Evolutionary conservation across 2,888 invertebrate genomes (phyloP).

Genomic region (Nemoura dubitans): DNA sequence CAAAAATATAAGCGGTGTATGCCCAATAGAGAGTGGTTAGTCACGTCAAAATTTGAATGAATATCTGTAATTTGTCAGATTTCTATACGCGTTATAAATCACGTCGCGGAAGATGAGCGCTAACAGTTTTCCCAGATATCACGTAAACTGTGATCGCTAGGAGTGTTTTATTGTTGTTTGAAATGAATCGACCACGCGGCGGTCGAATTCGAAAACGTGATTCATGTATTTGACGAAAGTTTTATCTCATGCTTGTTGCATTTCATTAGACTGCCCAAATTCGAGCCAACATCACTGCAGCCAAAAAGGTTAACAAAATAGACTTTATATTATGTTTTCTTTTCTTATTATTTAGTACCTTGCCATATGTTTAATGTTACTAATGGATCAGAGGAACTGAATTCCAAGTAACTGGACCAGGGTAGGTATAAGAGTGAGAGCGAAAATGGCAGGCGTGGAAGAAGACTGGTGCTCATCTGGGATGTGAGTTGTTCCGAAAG

Average conservation of each 20-base stretch:
- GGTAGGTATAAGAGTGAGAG: too few relatives aligned
- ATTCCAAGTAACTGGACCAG: too few relatives aligned
- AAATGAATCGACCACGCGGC: background rate
- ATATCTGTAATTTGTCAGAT: background rate
- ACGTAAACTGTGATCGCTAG: background rate
- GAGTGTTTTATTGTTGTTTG: background rate
- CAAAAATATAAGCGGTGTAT: background rate
- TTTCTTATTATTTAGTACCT: too few relatives aligned
- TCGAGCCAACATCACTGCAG: background rate
- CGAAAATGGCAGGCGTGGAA: too few relatives aligned
- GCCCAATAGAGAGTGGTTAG: background rate
- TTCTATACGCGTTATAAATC: background rate
- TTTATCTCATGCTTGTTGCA: too few relatives aligned
- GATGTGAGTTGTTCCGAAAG: too few relatives aligned
- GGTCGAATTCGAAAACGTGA: background rate
- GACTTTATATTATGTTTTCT: too few relatives aligned
- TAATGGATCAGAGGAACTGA: too few relatives aligned
- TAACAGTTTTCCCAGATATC: background rate
- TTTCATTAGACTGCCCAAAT: background rate
- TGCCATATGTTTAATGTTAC: too few relatives aligned
- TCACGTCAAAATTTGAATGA: background rate
- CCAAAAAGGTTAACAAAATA: too few relatives aligned
- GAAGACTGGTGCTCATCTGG: too few relatives aligned
- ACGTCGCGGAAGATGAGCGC: background rate
- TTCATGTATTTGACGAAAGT: too few relatives aligned